phyloP scores from a whole-genome alignment of 2,797 vertebrate genomes.

The Threskiornis aethiopicus region DNA sequence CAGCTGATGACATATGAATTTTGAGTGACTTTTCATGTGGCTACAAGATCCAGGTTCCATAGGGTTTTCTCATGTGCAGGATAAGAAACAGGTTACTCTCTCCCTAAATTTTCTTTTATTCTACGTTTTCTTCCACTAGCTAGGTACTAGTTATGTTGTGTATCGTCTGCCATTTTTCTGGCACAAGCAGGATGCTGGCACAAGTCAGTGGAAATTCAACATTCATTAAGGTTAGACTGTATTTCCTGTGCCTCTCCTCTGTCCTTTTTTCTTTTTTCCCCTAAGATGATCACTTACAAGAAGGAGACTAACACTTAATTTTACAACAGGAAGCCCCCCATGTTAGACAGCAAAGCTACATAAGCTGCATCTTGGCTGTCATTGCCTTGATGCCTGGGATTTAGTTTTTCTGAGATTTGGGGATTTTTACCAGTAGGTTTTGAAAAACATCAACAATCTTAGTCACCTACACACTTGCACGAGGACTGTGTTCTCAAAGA shows the following conservation, averaged over 20 bases:
- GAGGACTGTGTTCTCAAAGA: background rate
- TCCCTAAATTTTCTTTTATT: background rate
- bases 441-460: background rate
- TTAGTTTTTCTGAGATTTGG: background rate
- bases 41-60: background rate
- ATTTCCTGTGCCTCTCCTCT: background rate
- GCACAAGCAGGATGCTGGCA: background rate
- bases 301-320: background rate
- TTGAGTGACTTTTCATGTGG: background rate
- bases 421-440: background rate
- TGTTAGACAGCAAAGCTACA: background rate
- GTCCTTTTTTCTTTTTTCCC: rapidly evolving
- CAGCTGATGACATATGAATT: background rate
- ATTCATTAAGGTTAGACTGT: background rate
- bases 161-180: constrained; percentile 9
- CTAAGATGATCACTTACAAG: background rate
- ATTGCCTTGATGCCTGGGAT: background rate
- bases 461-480: background rate
- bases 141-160: background rate
- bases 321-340: background rate
- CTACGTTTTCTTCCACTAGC: background rate
- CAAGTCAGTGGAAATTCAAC: constrained; percentile 3
- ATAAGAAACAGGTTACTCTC: background rate
- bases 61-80: rapidly evolving
- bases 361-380: background rate